Evolutionary conservation across 2,797 vertebrate genomes (phyloP).

Genomic region (Clarias platycephalus): DNA sequence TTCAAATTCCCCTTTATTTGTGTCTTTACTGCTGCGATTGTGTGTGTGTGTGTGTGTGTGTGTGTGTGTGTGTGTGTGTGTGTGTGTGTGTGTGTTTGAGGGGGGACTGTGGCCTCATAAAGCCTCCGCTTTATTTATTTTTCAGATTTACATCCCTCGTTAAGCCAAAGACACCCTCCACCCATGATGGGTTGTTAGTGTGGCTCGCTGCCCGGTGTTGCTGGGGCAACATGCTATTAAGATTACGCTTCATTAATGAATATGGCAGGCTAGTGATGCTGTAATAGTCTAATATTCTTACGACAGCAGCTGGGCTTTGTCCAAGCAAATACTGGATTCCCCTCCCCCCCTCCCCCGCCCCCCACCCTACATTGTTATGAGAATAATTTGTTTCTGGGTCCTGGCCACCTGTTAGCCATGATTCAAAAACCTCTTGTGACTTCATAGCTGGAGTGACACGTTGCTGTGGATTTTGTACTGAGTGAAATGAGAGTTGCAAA

Average conservation of each 20-base stretch:
- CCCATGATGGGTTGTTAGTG: slow-evolving; percentile 44
- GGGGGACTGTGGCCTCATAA: slow-evolving; percentile 38
- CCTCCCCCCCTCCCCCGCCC: background rate
- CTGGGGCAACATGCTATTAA: slow-evolving; percentile 47
- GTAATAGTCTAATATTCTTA: slow-evolving; percentile 21
- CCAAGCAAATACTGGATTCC: slow-evolving; percentile 32
- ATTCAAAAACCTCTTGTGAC: slow-evolving; percentile 42
- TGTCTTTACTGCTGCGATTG: slow-evolving; percentile 37
- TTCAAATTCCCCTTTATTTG: slow-evolving; percentile 40
- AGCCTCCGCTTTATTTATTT: slow-evolving; percentile 38
- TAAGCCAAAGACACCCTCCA: slow-evolving; percentile 52
- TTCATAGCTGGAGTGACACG: background rate
- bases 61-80: too few species aligned
- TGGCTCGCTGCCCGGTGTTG: slow-evolving; percentile 41
- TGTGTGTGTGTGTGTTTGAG: too few species aligned
- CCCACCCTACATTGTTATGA: background rate
- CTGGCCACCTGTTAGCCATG: slow-evolving; percentile 48
- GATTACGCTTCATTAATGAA: slow-evolving; percentile 53
- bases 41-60: too few species aligned
- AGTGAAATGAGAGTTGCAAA: background rate
- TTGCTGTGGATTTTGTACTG: background rate
- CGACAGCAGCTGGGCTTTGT: slow-evolving; percentile 22
- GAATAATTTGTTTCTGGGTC: slow-evolving; percentile 44
- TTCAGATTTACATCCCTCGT: slow-evolving; percentile 58
- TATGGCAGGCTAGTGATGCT: slow-evolving; percentile 31